Conservation (phyloP, 2,113 vertebrate species). For the Lampris megalopsis region DNA sequence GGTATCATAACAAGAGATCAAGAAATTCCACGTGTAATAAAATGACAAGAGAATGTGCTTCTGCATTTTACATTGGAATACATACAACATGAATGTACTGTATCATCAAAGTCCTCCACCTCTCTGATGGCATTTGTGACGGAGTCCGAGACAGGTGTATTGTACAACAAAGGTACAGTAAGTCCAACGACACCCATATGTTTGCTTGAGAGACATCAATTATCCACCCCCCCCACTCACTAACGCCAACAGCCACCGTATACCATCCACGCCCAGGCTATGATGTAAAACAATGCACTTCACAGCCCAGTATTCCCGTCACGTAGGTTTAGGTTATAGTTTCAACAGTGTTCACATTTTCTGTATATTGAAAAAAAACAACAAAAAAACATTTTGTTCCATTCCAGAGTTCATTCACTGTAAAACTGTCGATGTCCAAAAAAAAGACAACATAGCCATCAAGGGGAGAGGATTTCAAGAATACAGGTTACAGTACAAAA, state of each 20-base stretch:
- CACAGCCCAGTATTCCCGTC: constrained; percentile 52
- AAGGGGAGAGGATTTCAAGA: constrained; percentile 75
- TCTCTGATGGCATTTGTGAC: constrained; percentile 33
- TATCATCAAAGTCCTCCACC: constrained; percentile 60
- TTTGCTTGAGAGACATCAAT: constrained; percentile 19
- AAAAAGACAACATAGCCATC: constrained; percentile 61
- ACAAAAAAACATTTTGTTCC: constrained; percentile 50
- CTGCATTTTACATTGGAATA: constrained; percentile 81
- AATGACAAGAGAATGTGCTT: constrained; percentile 83
- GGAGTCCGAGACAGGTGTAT: constrained; percentile 50
- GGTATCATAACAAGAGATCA: constrained; percentile 82
- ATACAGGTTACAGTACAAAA: constrained; percentile 82
- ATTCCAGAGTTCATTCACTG: constrained; percentile 32
- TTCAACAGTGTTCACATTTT: constrained; percentile 76
- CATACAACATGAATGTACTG: constrained; percentile 67
- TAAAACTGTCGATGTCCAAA: constrained; percentile 51
- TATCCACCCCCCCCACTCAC: constrained; percentile 2
- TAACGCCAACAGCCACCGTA: constrained; percentile 8
- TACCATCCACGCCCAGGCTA: constrained; percentile 17
- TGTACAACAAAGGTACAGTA: constrained; percentile 43
- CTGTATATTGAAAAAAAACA: constrained; percentile 64
- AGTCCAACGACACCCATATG: constrained; percentile 29
- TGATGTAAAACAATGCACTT: constrained; percentile 54
- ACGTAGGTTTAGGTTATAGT: constrained; percentile 52
- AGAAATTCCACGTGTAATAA: constrained; percentile 70